Evolutionary conservation across 2,888 invertebrate genomes (phyloP).

Genomic region (Auanema freiburgensis): DNA sequence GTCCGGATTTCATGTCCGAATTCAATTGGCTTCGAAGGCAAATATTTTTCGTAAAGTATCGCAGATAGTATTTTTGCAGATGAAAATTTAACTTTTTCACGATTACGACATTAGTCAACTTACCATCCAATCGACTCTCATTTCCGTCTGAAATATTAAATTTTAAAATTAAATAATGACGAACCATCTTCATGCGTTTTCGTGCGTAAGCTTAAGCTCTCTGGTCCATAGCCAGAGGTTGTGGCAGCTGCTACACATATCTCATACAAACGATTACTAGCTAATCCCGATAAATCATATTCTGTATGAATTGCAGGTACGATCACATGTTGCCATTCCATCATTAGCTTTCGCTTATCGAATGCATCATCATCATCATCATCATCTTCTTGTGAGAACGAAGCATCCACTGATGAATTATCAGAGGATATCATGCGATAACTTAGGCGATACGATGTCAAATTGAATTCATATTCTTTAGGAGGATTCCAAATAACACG

Average conservation of each 20-base stretch:
- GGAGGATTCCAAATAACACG: conserved; percentile 3
- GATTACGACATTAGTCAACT: conserved; percentile 14
- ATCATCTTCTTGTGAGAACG: conserved; percentile 29
- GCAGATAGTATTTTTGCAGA: neutral
- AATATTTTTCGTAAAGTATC: conserved; percentile 5
- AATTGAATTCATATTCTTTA: neutral
- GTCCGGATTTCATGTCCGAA: too few relatives aligned
- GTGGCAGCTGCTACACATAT: conserved; percentile 94
- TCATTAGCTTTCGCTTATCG: neutral
- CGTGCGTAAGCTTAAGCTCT: conserved; percentile 85
- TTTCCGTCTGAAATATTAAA: conserved; percentile 30
- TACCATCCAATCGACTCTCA: conserved; percentile 17
- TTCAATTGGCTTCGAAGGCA: too few relatives aligned
- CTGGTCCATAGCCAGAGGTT: conserved; percentile 84
- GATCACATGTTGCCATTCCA: conserved; percentile 22
- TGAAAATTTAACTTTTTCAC: conserved; percentile 6
- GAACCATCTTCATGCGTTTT: conserved; percentile 98
- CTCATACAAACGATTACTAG: conserved; percentile 79
- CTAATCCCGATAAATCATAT: conserved; percentile 31
- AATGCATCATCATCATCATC: conserved; percentile 9
- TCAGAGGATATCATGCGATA: too few relatives aligned
- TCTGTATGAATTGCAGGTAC: conserved; percentile 24
- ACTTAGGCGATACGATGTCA: too few relatives aligned
- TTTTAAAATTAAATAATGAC: conserved; percentile 65
- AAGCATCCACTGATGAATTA: too few relatives aligned